These are phyloP conservation scores for Beaufortia kweichowensis DNA, from an alignment of 2,113 vertebrate species.

Conservation along the genomic window DNA sequence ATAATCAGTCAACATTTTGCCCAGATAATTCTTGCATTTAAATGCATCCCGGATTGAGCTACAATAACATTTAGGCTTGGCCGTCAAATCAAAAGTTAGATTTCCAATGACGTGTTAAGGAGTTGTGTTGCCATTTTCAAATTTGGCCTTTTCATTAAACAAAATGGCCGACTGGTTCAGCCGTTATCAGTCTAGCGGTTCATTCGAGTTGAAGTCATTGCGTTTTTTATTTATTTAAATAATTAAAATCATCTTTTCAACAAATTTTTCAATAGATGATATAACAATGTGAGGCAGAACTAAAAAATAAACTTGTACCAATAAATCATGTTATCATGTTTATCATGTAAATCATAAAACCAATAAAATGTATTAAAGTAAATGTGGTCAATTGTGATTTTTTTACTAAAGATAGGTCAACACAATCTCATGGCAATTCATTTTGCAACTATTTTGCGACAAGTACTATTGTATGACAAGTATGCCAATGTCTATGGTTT, in stretches of 20 bases:
- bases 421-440: too few relatives aligned
- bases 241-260: neutral
- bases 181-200: constrained; percentile 1
- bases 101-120: constrained; percentile 10
- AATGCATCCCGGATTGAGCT: constrained; percentile 38
- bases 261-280: too few relatives aligned
- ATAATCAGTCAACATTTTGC: constrained; percentile 84
- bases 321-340: too few relatives aligned
- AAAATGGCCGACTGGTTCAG: neutral
- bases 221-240: neutral
- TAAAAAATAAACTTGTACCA: too few relatives aligned
- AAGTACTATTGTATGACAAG: too few relatives aligned
- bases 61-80: constrained; percentile 12
- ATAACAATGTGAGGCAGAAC: too few relatives aligned
- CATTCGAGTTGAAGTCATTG: neutral
- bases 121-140: constrained; percentile 16
- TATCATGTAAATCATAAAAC: too few relatives aligned
- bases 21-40: constrained; percentile 65
- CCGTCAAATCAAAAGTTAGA: constrained; percentile 22
- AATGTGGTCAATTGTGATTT: too few relatives aligned
- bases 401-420: too few relatives aligned
- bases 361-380: too few relatives aligned
- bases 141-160: neutral
- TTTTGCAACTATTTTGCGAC: too few relatives aligned
- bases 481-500: too few relatives aligned